These are phyloP conservation scores for Macrobrachium nipponense DNA, from an alignment of 1,140 invertebrate genomes.

Conservation along the genomic window DNA sequence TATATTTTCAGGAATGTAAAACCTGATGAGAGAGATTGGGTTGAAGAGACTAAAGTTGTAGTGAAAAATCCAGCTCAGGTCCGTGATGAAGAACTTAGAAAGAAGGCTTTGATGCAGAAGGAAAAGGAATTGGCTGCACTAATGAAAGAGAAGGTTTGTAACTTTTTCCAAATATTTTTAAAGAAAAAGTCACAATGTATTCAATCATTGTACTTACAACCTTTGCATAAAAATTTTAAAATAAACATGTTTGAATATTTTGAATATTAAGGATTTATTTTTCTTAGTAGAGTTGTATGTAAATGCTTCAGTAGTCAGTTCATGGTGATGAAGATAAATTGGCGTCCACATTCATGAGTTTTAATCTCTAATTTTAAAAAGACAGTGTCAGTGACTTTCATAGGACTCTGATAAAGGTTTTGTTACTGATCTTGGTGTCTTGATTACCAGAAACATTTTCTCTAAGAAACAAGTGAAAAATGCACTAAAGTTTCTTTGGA, in stretches of 20 bases:
- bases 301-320: no score
- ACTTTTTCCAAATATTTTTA: background rate
- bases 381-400: no score
- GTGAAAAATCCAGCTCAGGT: conserved; percentile 15
- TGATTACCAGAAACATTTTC: no score
- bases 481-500: no score
- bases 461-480: no score
- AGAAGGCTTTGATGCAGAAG: conserved; percentile 37
- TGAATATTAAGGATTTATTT: no score
- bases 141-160: conserved; percentile 41
- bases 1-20: conserved; percentile 35
- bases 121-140: conserved; percentile 45
- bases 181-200: background rate
- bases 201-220: background rate
- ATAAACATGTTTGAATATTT: background rate
- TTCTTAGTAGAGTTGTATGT: no score
- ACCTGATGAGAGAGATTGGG: conserved; percentile 40
- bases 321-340: no score
- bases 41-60: conserved; percentile 37
- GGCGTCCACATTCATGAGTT: no score
- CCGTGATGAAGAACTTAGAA: conserved; percentile 22
- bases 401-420: no score
- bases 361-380: no score
- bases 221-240: background rate
- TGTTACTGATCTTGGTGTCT: no score